Base-by-base conservation (phyloP, 2,797 vertebrate genomes). In the Merluccius polli region DNA sequence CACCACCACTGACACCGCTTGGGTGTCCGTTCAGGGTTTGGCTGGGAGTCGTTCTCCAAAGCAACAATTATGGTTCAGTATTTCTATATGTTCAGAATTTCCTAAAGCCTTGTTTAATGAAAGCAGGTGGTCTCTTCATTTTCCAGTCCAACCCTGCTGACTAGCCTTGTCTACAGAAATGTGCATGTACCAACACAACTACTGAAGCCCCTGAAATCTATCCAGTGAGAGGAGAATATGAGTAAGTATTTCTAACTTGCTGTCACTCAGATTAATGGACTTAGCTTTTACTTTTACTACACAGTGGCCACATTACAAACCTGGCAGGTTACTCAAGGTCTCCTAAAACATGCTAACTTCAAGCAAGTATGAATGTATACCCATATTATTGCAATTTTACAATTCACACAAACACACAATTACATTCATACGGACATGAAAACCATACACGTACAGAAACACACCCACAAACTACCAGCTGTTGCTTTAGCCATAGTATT, bases 341-440 rank as follows among this genome's bases (percentile, higher is more conserved):
- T 48, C 44, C 44, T 48, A 18, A 44, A 44, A 44, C 41, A 44
- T 44, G 41, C 41, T 48, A 48, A 7, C 21, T 59, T 44, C 11
- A 44, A 44, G 41, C 41, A 44, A 44, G 41, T 16, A 44, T 44
- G 16, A 1, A 44, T 2, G 2, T 44, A 7, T 9, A 7, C 36
- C 36, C 7, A 9, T 44, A 4, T 15, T 44, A 44, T 44, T 44
- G 41, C 41, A 44, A 16, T 44, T n/a, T 6, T 4, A 59, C 21
- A 24, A 27, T 27, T 63, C 68, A 70, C 38, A 73, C 10, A 31
- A 29, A 72, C 71, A 72, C 70, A 71, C 21, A 71, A 36, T 13
- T 16, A 71, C 16, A 38, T 35, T 35, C 33, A 44, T 21, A 36
- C 71, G 4, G 59, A 70, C 21, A n/a, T 59, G 48, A 59, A 35